These are phyloP conservation scores for Petrocephalus sullivani DNA, from an alignment of 2,797 vertebrate species.

Conservation along the genomic window DNA sequence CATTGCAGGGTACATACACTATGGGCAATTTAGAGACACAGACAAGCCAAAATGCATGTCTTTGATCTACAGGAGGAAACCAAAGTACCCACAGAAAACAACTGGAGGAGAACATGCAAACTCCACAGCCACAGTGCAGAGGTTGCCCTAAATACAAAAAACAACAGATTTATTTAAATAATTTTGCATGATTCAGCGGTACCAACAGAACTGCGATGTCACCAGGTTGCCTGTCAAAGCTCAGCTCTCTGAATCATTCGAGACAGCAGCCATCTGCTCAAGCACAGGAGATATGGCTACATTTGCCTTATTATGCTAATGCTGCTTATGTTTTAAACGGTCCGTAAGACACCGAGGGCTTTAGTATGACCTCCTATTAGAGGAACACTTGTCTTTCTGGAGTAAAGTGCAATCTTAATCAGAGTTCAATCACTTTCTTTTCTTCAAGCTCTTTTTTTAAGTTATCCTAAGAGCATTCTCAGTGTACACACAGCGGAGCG, in stretches of 20 bases:
- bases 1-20: background rate
- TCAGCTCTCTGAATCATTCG: slow-evolving; percentile 12
- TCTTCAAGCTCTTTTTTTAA: slow-evolving; percentile 4
- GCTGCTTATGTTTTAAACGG: slow-evolving; percentile 38
- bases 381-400: slow-evolving; percentile 23
- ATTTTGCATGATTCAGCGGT: background rate
- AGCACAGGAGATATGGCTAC: background rate
- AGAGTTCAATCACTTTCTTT: slow-evolving; percentile 19
- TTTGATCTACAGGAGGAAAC: background rate
- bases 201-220: slow-evolving; percentile 24
- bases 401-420: slow-evolving; percentile 21
- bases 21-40: background rate
- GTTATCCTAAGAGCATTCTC: slow-evolving; percentile 19
- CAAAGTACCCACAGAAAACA: background rate
- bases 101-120: background rate
- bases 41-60: background rate
- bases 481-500: slow-evolving; percentile 11
- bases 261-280: background rate
- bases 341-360: slow-evolving; percentile 21
- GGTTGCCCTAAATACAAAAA: background rate
- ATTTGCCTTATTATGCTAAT: slow-evolving; percentile 34
- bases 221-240: slow-evolving; percentile 39
- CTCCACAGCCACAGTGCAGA: background rate
- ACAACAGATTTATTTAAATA: background rate
- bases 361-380: slow-evolving; percentile 38